These are phyloP conservation scores for Luperina testacea DNA, from an alignment of 2,888 invertebrate species.

Conservation along the genomic window DNA sequence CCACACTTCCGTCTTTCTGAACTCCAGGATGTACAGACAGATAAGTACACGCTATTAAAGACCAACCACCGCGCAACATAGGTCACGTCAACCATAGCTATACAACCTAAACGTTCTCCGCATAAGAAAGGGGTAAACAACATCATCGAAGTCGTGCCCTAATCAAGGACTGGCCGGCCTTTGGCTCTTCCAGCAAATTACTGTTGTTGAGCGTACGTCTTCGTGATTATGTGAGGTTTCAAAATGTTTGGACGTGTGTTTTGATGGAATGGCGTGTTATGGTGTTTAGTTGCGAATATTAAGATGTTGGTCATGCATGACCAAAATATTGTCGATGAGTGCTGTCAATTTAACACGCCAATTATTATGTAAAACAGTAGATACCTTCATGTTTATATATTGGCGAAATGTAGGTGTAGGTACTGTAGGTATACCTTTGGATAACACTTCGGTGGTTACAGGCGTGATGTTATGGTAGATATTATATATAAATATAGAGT, in stretches of 20 bases:
- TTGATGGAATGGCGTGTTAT: conserved; percentile 17
- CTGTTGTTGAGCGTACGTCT: conserved; percentile 70
- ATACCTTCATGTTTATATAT: background rate
- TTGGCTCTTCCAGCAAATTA: conserved; percentile 75
- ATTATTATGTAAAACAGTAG: background rate
- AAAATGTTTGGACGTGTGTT: conserved; percentile 43
- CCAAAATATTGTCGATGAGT: too few relatives aligned
- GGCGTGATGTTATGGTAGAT: background rate
- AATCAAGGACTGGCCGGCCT: conserved; percentile 73
- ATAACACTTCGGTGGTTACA: background rate
- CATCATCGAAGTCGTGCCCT: conserved; percentile 75
- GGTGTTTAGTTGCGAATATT: conserved; percentile 53
- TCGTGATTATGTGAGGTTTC: conserved; percentile 56
- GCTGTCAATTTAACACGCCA: background rate
- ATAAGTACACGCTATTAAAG: conserved; percentile 58
- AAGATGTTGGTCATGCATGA: conserved; percentile 6
- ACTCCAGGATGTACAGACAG: conserved; percentile 41
- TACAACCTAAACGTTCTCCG: conserved; percentile 56
- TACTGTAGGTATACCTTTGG: background rate
- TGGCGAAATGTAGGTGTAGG: background rate
- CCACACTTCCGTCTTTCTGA: conserved; percentile 26
- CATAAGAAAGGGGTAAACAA: conserved; percentile 69
- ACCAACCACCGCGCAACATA: conserved; percentile 63
- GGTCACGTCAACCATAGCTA: conserved; percentile 62
- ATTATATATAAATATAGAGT: too few relatives aligned